Conservation (phyloP, 2,888 invertebrate species). For the Folsomia candida region DNA sequence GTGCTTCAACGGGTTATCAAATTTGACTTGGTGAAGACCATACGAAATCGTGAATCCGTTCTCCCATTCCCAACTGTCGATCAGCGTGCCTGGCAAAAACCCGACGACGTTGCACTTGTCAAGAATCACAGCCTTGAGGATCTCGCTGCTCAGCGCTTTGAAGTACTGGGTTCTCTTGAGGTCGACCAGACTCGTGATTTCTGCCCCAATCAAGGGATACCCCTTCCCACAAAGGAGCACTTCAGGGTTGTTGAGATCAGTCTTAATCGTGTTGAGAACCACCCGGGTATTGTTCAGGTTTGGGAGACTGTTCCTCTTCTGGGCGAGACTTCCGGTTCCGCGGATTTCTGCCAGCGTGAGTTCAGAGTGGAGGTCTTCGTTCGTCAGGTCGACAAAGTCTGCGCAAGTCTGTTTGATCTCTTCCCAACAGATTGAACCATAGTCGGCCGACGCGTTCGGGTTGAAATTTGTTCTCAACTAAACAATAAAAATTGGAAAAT, state of each 20-base stretch:
- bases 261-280: constrained; percentile 18
- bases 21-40: constrained; percentile 28
- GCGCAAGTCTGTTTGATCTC: background rate
- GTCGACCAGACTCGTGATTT: constrained; percentile 19
- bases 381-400: background rate
- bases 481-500: background rate
- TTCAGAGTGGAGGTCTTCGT: background rate
- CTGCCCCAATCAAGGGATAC: background rate
- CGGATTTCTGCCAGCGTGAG: background rate
- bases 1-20: constrained; percentile 13
- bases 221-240: constrained; percentile 21
- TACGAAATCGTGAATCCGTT: constrained; percentile 51
- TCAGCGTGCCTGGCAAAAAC: constrained; percentile 54
- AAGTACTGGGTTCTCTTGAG: constrained; percentile 32
- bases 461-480: constrained; percentile 1
- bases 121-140: constrained; percentile 40
- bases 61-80: constrained; percentile 55
- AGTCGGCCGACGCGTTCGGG: background rate
- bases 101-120: constrained; percentile 53
- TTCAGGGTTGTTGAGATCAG: constrained; percentile 22
- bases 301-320: background rate
- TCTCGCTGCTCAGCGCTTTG: constrained; percentile 11
- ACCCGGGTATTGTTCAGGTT: background rate
- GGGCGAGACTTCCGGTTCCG: background rate
- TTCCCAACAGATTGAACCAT: background rate